Conservation (phyloP, 2,797 vertebrate genomes). For the Gouania willdenowi region DNA sequence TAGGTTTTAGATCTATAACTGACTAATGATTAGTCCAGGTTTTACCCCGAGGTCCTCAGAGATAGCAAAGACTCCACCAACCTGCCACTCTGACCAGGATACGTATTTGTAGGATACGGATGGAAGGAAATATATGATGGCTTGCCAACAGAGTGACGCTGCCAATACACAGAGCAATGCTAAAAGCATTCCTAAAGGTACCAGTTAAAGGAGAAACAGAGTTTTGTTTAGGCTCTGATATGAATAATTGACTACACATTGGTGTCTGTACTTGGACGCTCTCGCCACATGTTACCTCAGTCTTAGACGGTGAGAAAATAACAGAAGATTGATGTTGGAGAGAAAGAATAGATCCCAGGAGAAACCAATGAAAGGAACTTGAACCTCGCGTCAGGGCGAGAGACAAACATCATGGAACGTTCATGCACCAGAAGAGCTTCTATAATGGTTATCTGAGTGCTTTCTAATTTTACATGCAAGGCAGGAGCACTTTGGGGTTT, state of each 20-base stretch:
- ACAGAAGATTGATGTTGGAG: too few relatives aligned
- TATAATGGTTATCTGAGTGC: conserved; percentile 58
- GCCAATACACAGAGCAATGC: too few relatives aligned
- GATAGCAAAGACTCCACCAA: too few relatives aligned
- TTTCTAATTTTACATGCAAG: conserved; percentile 58
- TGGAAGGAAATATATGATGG: too few relatives aligned
- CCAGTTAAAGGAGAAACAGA: neutral
- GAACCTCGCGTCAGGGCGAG: conserved; percentile 33
- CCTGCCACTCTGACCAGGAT: too few relatives aligned
- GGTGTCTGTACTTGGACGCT: neutral
- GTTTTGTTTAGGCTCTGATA: neutral
- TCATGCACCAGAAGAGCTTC: conserved; percentile 43
- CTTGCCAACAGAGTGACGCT: too few relatives aligned
- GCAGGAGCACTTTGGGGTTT: conserved; percentile 31
- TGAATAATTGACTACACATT: conserved; percentile 3
- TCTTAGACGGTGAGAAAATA: too few relatives aligned
- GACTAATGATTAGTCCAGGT: too few relatives aligned
- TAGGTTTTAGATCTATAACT: too few relatives aligned
- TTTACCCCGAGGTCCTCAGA: too few relatives aligned
- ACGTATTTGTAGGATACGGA: too few relatives aligned
- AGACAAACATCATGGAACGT: conserved; percentile 52
- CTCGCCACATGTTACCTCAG: conserved; percentile 9
- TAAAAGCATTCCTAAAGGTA: neutral
- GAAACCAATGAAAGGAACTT: conserved; percentile 15
- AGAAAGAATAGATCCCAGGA: conserved; percentile 51